These are phyloP conservation scores for Motacilla tschutschensis DNA, from an alignment of 2,113 vertebrate genomes.

Conservation along the genomic window DNA sequence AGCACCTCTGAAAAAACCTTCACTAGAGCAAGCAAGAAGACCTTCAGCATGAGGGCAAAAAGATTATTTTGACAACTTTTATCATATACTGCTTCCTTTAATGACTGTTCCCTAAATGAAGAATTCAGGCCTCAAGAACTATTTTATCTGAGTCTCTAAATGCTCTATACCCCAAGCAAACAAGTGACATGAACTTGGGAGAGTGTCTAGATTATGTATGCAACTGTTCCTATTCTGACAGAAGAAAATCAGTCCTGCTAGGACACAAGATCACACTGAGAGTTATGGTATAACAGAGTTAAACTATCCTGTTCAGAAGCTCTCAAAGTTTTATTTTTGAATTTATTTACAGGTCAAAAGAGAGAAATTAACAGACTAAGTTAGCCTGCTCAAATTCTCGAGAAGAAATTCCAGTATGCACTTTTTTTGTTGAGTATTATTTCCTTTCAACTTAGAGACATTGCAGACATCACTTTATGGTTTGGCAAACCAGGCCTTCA, in stretches of 20 bases:
- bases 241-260: background rate
- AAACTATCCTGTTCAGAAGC: background rate
- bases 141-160: background rate
- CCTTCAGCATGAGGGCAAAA: background rate
- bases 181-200: background rate
- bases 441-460: background rate
- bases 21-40: background rate
- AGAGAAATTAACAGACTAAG: background rate
- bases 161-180: background rate
- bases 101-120: background rate
- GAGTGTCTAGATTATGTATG: background rate
- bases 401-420: background rate
- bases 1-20: background rate
- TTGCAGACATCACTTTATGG: accelerated
- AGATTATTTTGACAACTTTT: background rate
- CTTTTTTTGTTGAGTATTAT: background rate
- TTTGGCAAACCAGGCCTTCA: background rate
- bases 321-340: background rate
- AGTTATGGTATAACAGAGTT: background rate
- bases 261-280: background rate
- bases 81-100: background rate
- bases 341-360: background rate
- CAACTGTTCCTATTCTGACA: background rate
- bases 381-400: accelerated
- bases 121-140: background rate